Percentiles rank a stretch among this genome's conserved stretches.
Conservation (phyloP, 2,113 vertebrate species). For the rabbit (Oryctolagus cuniculus) region DNA sequence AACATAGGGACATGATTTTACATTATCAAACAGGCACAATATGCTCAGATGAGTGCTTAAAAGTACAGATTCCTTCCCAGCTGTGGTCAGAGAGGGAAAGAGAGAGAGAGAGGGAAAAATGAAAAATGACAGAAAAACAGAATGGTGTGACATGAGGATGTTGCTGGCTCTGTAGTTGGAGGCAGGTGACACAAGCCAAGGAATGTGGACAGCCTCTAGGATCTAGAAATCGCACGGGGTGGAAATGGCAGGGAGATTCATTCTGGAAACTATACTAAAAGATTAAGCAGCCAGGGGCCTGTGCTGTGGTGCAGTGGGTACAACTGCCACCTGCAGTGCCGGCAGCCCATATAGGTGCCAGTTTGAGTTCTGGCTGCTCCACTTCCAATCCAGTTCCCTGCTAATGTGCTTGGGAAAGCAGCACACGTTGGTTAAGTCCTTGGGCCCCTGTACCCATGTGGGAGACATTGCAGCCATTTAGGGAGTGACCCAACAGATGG, state of each 20-base stretch:
- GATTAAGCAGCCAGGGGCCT: background rate
- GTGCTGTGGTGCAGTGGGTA: too few relatives aligned
- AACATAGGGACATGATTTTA: background rate
- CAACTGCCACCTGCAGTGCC: too few relatives aligned
- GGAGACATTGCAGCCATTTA: too few relatives aligned
- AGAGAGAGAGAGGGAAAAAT: too few relatives aligned
- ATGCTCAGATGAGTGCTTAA: background rate
- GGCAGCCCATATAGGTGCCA: too few relatives aligned
- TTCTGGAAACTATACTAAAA: background rate
- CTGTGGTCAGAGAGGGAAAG: background rate
- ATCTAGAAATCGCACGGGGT: background rate
- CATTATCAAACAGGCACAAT: background rate
- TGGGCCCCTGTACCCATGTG: too few relatives aligned
- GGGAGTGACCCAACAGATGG: too few relatives aligned
- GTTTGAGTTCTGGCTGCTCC: too few relatives aligned
- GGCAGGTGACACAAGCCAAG: background rate
- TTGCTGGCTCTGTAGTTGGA: background rate
- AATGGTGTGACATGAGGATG: background rate
- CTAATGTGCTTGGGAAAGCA: too few relatives aligned
- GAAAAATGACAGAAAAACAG: background rate
- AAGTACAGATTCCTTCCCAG: background rate
- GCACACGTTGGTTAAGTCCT: too few relatives aligned
- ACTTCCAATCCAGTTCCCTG: too few relatives aligned
- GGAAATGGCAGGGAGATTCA: background rate
- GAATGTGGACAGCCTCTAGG: background rate